Percentiles rank a stretch among this genome's conserved stretches.
Conservation (phyloP, 2,797 vertebrate species). For the Acanthopagrus latus region DNA sequence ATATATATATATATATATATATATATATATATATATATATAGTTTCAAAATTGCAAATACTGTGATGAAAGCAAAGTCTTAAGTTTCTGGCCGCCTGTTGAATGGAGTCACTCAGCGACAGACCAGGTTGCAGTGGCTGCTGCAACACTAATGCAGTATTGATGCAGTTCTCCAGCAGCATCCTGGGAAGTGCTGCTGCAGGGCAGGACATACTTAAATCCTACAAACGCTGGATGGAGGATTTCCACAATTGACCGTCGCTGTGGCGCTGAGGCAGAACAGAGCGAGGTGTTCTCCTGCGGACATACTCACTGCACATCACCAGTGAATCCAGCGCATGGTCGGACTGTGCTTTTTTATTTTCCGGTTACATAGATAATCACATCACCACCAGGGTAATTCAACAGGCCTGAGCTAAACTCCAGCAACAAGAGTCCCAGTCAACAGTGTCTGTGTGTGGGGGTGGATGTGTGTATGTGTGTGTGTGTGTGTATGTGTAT, state of each 20-base stretch:
- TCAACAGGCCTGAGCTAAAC: constrained; percentile 79
- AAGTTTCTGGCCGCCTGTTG: constrained; percentile 3
- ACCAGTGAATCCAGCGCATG: constrained; percentile 42
- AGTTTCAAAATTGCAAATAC: too few species aligned
- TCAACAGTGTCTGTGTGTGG: constrained; percentile 74
- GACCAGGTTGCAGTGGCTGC: constrained; percentile 29
- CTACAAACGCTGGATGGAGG: constrained; percentile 4
- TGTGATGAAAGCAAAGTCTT: background rate
- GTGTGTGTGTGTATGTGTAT: constrained; percentile 46
- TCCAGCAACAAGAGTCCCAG: constrained; percentile 80
- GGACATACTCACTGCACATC: background rate
- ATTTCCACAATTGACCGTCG: constrained; percentile 11
- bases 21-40: too few species aligned
- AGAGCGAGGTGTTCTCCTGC: background rate
- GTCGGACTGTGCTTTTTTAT: constrained; percentile 43
- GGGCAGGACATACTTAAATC: constrained; percentile 5
- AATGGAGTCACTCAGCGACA: constrained; percentile 1
- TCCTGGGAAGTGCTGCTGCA: constrained; percentile 14
- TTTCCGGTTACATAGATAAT: constrained; percentile 49
- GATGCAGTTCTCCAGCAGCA: constrained; percentile 23
- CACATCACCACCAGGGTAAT: constrained; percentile 55
- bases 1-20: too few species aligned
- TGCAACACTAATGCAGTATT: constrained; percentile 38
- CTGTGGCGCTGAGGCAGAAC: constrained; percentile 23
- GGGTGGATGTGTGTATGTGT: constrained; percentile 43